phyloP scores from a whole-genome alignment of 2,113 vertebrate genomes.

The Atractosteus spatula region DNA sequence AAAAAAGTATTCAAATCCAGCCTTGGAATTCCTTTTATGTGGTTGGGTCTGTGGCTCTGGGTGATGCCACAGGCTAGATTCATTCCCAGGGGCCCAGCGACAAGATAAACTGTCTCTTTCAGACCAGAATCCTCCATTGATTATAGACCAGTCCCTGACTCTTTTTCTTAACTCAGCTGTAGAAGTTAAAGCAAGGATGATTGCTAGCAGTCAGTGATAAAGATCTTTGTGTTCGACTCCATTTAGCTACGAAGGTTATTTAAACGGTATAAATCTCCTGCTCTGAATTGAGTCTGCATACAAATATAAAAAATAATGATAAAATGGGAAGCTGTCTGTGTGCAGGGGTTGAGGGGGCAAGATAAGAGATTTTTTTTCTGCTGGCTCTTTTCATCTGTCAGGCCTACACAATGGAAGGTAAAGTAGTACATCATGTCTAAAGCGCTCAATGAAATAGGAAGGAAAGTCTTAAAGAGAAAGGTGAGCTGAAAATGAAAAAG shows the following conservation, averaged over 20 bases:
- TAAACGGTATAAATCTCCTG: slow-evolving; percentile 6
- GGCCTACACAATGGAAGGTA: background rate
- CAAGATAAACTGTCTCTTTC: background rate
- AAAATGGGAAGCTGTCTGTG: background rate
- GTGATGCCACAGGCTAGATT: background rate
- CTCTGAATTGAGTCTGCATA: too few species aligned
- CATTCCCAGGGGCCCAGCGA: background rate
- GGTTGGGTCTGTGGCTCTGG: background rate
- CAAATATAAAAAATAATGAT: background rate
- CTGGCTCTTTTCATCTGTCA: background rate
- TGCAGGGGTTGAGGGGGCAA: background rate
- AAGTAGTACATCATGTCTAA: too few species aligned
- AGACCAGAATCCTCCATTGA: background rate
- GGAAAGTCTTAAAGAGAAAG: too few species aligned
- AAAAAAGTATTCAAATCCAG: too few species aligned
- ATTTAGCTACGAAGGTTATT: slow-evolving; percentile 13
- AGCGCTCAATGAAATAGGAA: background rate
- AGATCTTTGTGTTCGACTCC: slow-evolving; percentile 16
- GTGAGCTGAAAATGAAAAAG: too few species aligned
- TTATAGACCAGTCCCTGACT: background rate
- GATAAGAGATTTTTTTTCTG: background rate
- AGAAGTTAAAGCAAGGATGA: background rate
- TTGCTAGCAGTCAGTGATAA: slow-evolving; percentile 13
- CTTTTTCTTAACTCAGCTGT: background rate
- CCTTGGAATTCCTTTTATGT: too few species aligned